Conservation (phyloP, 2,888 invertebrate genomes). For the Junonia oenone region DNA sequence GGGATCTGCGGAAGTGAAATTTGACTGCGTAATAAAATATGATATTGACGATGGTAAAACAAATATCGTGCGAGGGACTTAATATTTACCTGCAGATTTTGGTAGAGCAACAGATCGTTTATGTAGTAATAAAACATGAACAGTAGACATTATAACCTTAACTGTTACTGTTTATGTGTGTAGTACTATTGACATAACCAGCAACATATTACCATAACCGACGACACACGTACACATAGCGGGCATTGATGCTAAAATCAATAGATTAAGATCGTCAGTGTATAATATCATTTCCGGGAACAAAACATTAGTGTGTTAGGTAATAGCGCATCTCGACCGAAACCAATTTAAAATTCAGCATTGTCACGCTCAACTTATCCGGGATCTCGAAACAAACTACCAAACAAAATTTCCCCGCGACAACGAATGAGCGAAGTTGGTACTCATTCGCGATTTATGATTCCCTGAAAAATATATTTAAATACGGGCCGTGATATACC, state of each 20-base stretch:
- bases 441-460: slow-evolving; percentile 47
- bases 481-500: slow-evolving; percentile 44
- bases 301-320: slow-evolving; percentile 18
- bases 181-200: slow-evolving; percentile 1
- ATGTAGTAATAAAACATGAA: neutral
- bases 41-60: neutral
- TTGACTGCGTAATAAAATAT: neutral
- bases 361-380: slow-evolving; percentile 35
- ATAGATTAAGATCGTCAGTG: neutral
- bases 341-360: slow-evolving; percentile 36
- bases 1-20: neutral
- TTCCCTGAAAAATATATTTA: slow-evolving; percentile 48
- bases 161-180: neutral
- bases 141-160: neutral
- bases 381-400: slow-evolving; percentile 36
- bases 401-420: slow-evolving; percentile 36
- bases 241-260: neutral
- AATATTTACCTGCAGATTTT: neutral
- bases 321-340: slow-evolving; percentile 23
- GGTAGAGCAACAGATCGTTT: neutral
- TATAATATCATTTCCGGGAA: neutral
- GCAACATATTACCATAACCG: neutral
- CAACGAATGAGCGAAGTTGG: slow-evolving; percentile 42
- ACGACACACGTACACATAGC: neutral
- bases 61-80: neutral